Evolutionary conservation across 1,140 invertebrate genomes (phyloP).

Genomic region (Leptinotarsa undecemlineata): DNA sequence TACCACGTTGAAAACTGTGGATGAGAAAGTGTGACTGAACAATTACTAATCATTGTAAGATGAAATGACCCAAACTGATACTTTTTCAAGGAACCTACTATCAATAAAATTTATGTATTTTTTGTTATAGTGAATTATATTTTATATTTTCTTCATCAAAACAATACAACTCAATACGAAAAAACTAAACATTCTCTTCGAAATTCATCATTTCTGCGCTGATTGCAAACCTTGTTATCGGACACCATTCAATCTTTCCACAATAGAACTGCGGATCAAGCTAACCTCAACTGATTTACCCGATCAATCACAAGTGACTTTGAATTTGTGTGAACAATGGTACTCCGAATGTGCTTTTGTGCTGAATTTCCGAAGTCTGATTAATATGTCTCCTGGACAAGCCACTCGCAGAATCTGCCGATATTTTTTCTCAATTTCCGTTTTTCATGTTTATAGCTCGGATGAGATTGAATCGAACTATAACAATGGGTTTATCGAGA

Average conservation of each 20-base stretch:
- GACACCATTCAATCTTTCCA: not conserved
- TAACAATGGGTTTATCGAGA: not conserved
- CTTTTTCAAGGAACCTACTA: too few species aligned
- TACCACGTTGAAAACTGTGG: too few species aligned
- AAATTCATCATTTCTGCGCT: too few species aligned
- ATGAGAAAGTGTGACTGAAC: too few species aligned
- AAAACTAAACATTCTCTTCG: too few species aligned
- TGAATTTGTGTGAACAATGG: not conserved
- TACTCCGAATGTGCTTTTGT: constrained; percentile 1
- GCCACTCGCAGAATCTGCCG: not conserved
- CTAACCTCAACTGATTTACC: not conserved
- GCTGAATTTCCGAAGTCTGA: not conserved
- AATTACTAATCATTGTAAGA: too few species aligned
- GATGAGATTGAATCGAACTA: constrained; percentile 3
- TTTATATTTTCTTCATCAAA: too few species aligned
- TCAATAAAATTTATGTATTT: too few species aligned
- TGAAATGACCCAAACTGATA: too few species aligned
- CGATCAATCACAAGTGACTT: not conserved
- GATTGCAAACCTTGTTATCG: not conserved
- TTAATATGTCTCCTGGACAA: constrained; percentile 1
- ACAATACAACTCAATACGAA: too few species aligned
- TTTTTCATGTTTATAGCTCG: not conserved
- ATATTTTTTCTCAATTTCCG: not conserved
- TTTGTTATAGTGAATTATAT: too few species aligned
- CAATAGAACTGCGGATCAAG: not conserved